Evolutionary conservation across 2,888 invertebrate species (phyloP).

Genomic region (Craniophora ligustri): DNA sequence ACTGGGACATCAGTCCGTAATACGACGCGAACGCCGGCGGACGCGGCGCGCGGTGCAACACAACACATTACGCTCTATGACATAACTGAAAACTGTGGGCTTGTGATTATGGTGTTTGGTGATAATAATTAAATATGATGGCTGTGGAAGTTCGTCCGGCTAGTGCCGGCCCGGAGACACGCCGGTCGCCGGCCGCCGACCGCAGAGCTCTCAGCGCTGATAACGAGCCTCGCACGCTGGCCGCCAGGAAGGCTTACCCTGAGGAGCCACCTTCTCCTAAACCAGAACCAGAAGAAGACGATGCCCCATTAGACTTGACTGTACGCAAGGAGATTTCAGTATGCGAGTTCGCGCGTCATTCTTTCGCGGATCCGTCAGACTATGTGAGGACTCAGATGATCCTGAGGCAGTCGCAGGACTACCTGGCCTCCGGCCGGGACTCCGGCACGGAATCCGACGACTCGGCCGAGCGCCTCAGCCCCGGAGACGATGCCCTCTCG

Average conservation of each 20-base stretch:
- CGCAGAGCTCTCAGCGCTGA: conserved; percentile 78
- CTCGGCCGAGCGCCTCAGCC: conserved; percentile 91
- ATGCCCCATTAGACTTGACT: conserved; percentile 94
- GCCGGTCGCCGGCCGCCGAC: conserved; percentile 71
- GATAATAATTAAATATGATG: conserved; percentile 84
- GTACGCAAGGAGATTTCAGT: conserved; percentile 87
- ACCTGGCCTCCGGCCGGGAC: conserved; percentile 88
- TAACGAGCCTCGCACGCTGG: conserved; percentile 82
- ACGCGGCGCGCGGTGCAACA: conserved; percentile 75
- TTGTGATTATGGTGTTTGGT: conserved; percentile 84
- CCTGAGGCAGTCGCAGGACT: conserved; percentile 84
- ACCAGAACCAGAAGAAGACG: conserved; percentile 77
- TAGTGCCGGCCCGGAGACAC: conserved; percentile 73
- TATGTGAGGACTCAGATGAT: conserved; percentile 85
- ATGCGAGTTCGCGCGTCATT: conserved; percentile 84
- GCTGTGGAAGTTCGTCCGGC: conserved; percentile 85
- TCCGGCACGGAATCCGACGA: conserved; percentile 95
- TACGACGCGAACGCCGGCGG: conserved; percentile 84
- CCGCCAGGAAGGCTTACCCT: conserved; percentile 86
- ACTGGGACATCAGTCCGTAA: conserved; percentile 91
- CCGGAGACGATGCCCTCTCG: conserved; percentile 86
- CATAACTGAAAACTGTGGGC: conserved; percentile 80
- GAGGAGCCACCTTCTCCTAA: conserved; percentile 66
- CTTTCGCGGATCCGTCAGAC: conserved; percentile 85
- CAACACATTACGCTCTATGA: conserved; percentile 81